phyloP scores from a whole-genome alignment of 2,888 invertebrate genomes.

The Galeruca laticollis region DNA sequence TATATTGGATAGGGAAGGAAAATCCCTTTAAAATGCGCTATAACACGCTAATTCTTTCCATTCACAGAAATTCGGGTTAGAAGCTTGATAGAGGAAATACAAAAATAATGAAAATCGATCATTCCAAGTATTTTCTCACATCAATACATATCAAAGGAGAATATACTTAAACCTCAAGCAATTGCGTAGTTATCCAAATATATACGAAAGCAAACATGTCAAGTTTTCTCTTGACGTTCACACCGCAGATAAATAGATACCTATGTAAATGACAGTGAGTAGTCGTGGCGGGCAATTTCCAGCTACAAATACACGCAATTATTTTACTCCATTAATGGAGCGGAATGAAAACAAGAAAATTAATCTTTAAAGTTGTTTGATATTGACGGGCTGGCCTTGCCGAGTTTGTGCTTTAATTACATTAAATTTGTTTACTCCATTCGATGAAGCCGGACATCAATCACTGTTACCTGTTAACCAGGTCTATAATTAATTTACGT shows the following conservation, averaged over 20 bases:
- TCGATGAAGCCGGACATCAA: background rate
- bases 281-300: background rate
- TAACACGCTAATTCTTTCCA: no score
- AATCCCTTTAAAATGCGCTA: no score
- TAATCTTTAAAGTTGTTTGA: slow-evolving; percentile 11
- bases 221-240: background rate
- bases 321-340: background rate
- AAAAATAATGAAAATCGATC: no score
- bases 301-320: background rate
- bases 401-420: background rate
- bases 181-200: no score
- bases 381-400: background rate
- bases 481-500: background rate
- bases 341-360: slow-evolving; percentile 14
- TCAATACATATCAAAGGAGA: no score
- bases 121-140: no score
- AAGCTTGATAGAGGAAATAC: no score
- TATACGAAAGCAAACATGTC: background rate
- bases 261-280: background rate
- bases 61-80: no score
- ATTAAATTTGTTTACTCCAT: slow-evolving; percentile 2
- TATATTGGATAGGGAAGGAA: no score
- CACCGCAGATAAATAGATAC: background rate
- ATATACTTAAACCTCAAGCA: no score
- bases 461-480: background rate